Conservation (phyloP, 2,888 invertebrate genomes). For the Microplitis deprimator region DNA sequence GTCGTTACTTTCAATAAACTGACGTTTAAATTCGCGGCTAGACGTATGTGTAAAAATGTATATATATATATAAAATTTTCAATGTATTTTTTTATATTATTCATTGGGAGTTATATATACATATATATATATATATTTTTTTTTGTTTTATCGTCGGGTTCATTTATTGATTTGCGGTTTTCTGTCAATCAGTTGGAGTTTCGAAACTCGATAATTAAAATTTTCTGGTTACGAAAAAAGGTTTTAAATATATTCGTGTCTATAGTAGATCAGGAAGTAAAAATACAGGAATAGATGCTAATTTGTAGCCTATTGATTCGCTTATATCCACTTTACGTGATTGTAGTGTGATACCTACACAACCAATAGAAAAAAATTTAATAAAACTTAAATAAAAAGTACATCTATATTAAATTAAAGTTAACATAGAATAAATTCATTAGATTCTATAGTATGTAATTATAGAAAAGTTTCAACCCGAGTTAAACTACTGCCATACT, state of each 20-base stretch:
- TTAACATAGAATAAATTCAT: not conserved
- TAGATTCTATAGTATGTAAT: not conserved
- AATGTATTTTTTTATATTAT: conserved; percentile 37
- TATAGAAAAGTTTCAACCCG: not conserved
- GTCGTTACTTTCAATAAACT: conserved; percentile 44
- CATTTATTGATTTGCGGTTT: conserved; percentile 42
- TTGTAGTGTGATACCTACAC: no score
- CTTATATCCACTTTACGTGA: no score
- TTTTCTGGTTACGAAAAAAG: no score
- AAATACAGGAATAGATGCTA: no score
- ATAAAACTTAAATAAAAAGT: not conserved
- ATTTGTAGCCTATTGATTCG: no score
- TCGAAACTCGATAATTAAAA: not conserved
- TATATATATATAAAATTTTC: conserved; percentile 11
- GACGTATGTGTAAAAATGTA: conserved; percentile 9
- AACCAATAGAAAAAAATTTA: no score
- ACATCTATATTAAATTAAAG: not conserved
- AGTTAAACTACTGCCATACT: not conserved
- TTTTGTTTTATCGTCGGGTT: not conserved
- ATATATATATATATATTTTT: not conserved
- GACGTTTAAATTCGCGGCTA: conserved; percentile 48
- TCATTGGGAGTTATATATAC: conserved; percentile 7
- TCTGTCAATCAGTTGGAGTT: not conserved
- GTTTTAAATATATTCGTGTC: no score
- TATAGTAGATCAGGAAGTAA: no score